Conservation (phyloP, 2,797 vertebrate genomes). For the Ficedula albicollis region DNA sequence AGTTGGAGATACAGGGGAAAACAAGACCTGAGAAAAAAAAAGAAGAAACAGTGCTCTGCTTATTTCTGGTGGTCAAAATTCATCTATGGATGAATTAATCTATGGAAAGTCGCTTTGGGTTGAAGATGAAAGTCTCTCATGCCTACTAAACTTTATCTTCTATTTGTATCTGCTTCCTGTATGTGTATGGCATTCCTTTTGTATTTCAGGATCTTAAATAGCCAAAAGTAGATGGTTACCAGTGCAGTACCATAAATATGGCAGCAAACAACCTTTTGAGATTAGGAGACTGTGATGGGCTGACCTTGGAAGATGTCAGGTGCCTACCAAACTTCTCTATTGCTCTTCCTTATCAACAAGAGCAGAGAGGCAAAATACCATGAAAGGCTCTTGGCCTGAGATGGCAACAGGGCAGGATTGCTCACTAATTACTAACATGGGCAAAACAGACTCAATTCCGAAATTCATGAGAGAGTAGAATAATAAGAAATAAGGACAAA, state of each 20-base stretch:
- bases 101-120: neutral
- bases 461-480: neutral
- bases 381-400: neutral
- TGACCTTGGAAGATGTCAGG: neutral
- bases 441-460: neutral
- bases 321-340: too few relatives aligned
- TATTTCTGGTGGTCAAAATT: neutral
- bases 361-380: neutral
- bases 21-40: neutral
- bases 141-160: neutral
- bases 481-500: neutral
- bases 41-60: neutral
- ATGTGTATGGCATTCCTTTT: fast-evolving
- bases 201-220: neutral
- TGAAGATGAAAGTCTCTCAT: neutral
- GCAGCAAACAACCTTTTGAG: neutral
- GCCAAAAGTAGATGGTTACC: neutral
- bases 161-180: neutral
- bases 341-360: neutral
- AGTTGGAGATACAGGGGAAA: neutral
- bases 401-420: neutral
- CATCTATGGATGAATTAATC: neutral
- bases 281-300: neutral
- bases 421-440: neutral
- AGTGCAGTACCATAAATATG: neutral